A percentile compares a stretch with the other conserved stretches of the same genome.
Evolutionary conservation across 1,140 invertebrate species (phyloP).

Genomic region (Drepana arcuata): DNA sequence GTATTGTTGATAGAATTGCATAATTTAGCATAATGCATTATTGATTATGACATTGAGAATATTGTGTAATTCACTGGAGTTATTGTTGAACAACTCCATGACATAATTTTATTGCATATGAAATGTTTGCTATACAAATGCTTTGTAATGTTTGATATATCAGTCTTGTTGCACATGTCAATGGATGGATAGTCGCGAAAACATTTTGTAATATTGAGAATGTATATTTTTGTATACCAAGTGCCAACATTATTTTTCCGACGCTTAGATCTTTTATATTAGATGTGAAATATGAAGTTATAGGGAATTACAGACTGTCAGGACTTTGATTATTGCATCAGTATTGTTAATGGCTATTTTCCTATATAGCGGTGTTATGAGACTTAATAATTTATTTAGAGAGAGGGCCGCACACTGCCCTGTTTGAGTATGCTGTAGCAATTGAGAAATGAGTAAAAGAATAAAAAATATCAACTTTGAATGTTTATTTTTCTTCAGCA

Average conservation of each 20-base stretch:
- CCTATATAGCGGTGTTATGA: conserved; percentile 45
- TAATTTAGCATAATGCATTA: too few relatives aligned
- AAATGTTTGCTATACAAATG: too few relatives aligned
- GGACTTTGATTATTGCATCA: conserved; percentile 20
- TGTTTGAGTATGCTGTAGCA: conserved; percentile 36
- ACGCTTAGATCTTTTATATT: conserved; percentile 7
- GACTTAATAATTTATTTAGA: conserved; percentile 50
- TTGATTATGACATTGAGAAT: too few relatives aligned
- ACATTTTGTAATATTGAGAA: conserved; percentile 16
- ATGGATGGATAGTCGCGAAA: too few relatives aligned
- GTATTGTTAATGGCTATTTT: conserved; percentile 44
- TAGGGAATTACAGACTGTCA: conserved; percentile 10
- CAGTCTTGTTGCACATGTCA: too few relatives aligned
- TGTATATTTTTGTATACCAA: conserved; percentile 19
- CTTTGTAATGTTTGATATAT: too few relatives aligned
- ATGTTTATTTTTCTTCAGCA: background rate
- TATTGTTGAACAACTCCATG: conserved; percentile 11
- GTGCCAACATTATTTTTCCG: conserved; percentile 5
- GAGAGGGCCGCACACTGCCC: conserved; percentile 39
- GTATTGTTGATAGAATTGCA: conserved; percentile 1
- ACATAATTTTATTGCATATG: too few relatives aligned
- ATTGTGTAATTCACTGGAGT: conserved; percentile 7
- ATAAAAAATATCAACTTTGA: conserved; percentile 16
- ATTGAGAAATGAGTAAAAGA: conserved; percentile 39
- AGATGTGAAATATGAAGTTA: conserved; percentile 16